Percentiles rank a stretch among this genome's conserved stretches.
phyloP scores from a whole-genome alignment of 2,113 vertebrate genomes.

The Carassius carassius region DNA sequence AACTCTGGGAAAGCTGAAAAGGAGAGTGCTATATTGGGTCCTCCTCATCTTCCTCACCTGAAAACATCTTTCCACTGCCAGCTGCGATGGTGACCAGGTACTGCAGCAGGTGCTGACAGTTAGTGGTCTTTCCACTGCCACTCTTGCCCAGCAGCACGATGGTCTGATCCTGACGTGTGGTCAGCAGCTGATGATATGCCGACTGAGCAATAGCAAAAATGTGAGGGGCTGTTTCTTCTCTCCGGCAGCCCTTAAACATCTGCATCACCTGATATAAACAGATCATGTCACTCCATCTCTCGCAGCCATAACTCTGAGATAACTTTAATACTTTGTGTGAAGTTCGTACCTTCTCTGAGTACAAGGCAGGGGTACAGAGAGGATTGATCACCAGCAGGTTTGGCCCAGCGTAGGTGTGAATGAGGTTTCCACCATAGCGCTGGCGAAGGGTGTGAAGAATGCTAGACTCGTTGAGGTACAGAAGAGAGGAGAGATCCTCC shows the following conservation, averaged over 20 bases:
- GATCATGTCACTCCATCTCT: background rate
- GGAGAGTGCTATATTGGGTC: background rate
- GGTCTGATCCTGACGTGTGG: conserved; percentile 93
- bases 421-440: conserved; percentile 88
- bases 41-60: conserved; percentile 74
- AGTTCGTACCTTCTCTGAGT: conserved; percentile 91
- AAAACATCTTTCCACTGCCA: conserved; percentile 87
- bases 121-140: conserved; percentile 93
- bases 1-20: too few relatives aligned
- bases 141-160: conserved; percentile 88
- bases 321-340: background rate
- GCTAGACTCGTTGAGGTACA: conserved; percentile 95
- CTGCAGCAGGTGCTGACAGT: conserved; percentile 92
- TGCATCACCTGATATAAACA: conserved; percentile 88
- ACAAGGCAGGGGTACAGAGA: conserved; percentile 89
- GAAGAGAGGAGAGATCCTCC: conserved; percentile 90
- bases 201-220: conserved; percentile 91
- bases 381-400: conserved; percentile 93
- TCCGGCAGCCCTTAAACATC: conserved; percentile 96
- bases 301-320: background rate
- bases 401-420: conserved; percentile 88
- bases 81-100: conserved; percentile 89
- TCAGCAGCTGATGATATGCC: conserved; percentile 90
- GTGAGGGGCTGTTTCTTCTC: conserved; percentile 90
- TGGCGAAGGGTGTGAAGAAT: conserved; percentile 90